A percentile compares a stretch with the other conserved stretches of the same genome.
Evolutionary conservation across 1,140 invertebrate genomes (phyloP).

Genomic region (Leptopilina clavipes): DNA sequence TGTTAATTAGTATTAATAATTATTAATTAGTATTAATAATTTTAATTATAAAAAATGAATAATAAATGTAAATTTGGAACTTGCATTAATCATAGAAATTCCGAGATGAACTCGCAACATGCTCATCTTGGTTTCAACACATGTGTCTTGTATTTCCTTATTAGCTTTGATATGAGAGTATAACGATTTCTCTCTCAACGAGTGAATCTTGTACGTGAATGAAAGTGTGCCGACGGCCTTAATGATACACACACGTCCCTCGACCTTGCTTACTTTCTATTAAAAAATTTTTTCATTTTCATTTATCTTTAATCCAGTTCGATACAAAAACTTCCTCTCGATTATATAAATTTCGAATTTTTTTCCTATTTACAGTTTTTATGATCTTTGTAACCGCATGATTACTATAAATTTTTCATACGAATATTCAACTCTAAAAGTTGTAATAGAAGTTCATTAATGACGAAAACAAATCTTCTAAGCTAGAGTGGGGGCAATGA

Average conservation of each 20-base stretch:
- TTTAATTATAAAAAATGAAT: too few species aligned
- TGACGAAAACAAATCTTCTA: too few species aligned
- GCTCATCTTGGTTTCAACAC: slow-evolving; percentile 15
- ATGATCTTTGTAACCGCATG: too few species aligned
- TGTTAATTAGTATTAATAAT: too few species aligned
- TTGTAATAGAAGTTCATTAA: too few species aligned
- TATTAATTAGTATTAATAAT: too few species aligned
- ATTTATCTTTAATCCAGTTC: neutral
- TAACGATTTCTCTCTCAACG: slow-evolving; percentile 53
- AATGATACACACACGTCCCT: slow-evolving; percentile 45
- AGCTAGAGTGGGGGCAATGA: too few species aligned
- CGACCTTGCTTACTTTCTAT: slow-evolving; percentile 37
- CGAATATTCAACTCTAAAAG: too few species aligned
- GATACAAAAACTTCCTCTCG: neutral
- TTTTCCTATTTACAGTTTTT: too few species aligned
- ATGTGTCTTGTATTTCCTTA: slow-evolving; percentile 22
- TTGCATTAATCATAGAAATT: slow-evolving; percentile 42
- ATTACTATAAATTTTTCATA: too few species aligned
- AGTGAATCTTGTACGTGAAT: slow-evolving; percentile 35
- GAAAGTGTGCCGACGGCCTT: slow-evolving; percentile 59
- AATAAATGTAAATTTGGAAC: too few species aligned
- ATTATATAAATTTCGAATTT: neutral
- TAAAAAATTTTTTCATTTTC: neutral
- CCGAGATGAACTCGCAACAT: slow-evolving; percentile 53
- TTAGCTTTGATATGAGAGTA: slow-evolving; percentile 10